A percentile compares a stretch with the other conserved stretches of the same genome.
Conservation (phyloP, 2,113 vertebrate genomes). For the Prietella phreatophila region DNA sequence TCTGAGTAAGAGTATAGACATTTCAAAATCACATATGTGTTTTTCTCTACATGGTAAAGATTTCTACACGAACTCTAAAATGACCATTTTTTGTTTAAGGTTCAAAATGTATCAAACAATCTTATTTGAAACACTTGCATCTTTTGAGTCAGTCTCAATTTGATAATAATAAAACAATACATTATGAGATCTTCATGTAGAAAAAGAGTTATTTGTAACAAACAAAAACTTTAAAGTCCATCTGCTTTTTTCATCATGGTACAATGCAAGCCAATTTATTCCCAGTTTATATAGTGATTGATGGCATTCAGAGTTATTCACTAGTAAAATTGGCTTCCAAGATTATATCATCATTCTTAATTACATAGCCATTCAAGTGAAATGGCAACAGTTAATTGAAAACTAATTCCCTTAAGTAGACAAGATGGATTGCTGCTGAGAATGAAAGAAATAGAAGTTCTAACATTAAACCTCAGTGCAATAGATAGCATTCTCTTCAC, state of each 20-base stretch:
- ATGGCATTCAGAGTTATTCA: slow-evolving; percentile 53
- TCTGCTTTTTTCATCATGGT: slow-evolving; percentile 27
- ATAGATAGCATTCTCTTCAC: slow-evolving; percentile 4
- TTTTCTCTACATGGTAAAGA: background rate
- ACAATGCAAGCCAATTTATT: slow-evolving; percentile 29
- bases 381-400: slow-evolving; percentile 55
- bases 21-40: background rate
- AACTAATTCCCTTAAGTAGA: slow-evolving; percentile 55
- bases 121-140: background rate
- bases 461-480: slow-evolving; percentile 25
- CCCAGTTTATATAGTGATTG: slow-evolving; percentile 45
- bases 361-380: slow-evolving; percentile 53
- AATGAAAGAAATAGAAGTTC: slow-evolving; percentile 45
- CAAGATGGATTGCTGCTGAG: slow-evolving; percentile 47
- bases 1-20: background rate
- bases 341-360: slow-evolving; percentile 60
- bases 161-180: background rate
- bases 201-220: background rate
- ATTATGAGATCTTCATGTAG: background rate
- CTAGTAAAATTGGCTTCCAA: slow-evolving; percentile 52
- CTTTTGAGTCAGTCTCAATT: background rate
- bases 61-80: background rate
- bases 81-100: no score
- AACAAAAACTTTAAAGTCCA: slow-evolving; percentile 28
- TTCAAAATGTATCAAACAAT: background rate